Evolutionary conservation across 1,140 invertebrate species (phyloP), one percentile per base, ranked within the genome.

Genomic region (Centruroides vittatus): DNA sequence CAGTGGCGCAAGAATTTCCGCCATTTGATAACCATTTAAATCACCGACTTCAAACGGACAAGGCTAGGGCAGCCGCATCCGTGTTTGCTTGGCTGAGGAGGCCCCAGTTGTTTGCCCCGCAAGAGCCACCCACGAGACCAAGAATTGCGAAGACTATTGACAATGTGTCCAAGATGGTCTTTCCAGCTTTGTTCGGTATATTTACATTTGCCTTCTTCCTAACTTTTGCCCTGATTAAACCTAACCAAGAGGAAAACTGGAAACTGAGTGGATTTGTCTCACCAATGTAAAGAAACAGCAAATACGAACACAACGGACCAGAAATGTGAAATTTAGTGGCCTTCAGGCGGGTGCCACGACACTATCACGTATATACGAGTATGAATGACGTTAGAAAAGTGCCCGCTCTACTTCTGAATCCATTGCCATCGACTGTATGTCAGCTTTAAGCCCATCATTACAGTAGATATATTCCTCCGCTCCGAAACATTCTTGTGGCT

Each of bases 191-290:
- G 67, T 93, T 89, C 74, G 85, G 87, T 71, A 84, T 91, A 70
- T 93, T 93, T 77, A 82, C 93, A 66, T 86, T 90, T 71, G 93
- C 91, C 78, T 93, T 93, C 81, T 93, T 93, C 79, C 86, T 90
- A 68, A 86, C 89, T 78, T 92, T 92, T 56, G 66, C 64, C 62
- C 54, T 67, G 64, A 67, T 67, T 61, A 63, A 65, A 51, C 66
- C 66, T 34, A 60, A 59, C 56, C 60, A 65, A 58, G 41, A 66
- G 53, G 66, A 66, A 59, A 67, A 67, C 58, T 67, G 66, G 65
- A 67, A 52, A 36, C 61, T 67, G 55, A 61, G 56, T 53, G 59
- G 57, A 60, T 61, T 34, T 12, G 55, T 56, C 35, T 56, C 55
- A 12, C 35, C 55, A 0, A 36, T 56, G 23, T 51, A 41, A 41